Evolutionary conservation across 2,797 vertebrate genomes (phyloP).

Genomic region (Austrolebias charrua): DNA sequence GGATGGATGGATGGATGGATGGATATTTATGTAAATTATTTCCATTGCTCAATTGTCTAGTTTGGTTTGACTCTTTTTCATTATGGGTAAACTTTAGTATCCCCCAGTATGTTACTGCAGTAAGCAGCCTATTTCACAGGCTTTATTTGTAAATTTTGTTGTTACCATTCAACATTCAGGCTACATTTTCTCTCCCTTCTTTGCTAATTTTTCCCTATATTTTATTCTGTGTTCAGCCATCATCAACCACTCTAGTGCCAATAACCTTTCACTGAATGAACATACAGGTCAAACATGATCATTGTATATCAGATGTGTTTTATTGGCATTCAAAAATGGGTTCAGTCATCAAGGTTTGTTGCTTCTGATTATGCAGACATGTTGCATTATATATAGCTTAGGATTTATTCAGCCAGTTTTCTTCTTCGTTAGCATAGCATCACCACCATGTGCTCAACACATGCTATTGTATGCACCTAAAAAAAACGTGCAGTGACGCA

Average conservation of each 20-base stretch:
- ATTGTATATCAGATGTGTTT: slow-evolving; percentile 2
- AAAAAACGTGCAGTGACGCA: slow-evolving; percentile 26
- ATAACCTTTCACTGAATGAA: slow-evolving; percentile 40
- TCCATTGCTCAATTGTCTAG: no score
- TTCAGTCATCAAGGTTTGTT: neutral
- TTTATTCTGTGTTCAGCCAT: no score
- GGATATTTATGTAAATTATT: no score
- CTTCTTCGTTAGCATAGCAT: slow-evolving; percentile 17
- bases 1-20: no score
- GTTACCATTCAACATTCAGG: slow-evolving; percentile 61
- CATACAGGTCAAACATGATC: slow-evolving; percentile 27
- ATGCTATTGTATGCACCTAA: slow-evolving; percentile 51
- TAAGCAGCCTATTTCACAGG: slow-evolving; percentile 4
- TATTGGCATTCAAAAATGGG: neutral
- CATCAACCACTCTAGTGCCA: slow-evolving; percentile 18
- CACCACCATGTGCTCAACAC: slow-evolving; percentile 61
- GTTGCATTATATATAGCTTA: neutral
- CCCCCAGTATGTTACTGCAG: neutral
- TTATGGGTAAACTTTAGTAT: no score
- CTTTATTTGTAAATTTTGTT: slow-evolving; percentile 45
- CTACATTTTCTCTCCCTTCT: slow-evolving; percentile 41
- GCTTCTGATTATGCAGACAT: slow-evolving; percentile 19
- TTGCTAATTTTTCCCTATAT: slow-evolving; percentile 13
- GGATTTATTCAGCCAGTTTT: slow-evolving; percentile 23
- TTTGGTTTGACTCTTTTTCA: neutral